Conservation (phyloP, 2,113 vertebrate genomes). For the Cyprinodon variegatus region DNA sequence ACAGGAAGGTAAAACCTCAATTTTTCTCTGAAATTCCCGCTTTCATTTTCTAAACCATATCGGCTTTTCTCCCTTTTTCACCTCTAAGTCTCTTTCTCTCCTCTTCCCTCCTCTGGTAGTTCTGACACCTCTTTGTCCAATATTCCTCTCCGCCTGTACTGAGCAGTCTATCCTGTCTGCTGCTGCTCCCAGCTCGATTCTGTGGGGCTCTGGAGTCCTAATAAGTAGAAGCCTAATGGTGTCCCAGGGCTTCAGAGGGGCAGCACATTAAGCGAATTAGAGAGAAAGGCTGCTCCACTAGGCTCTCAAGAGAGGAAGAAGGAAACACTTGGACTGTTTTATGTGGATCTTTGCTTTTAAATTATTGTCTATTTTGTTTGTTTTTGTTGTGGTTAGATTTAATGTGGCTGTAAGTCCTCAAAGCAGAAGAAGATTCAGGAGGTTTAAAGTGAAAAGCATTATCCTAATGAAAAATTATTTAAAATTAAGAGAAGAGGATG, state of each 20-base stretch:
- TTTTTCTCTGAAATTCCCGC: neutral
- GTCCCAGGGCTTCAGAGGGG: conserved; percentile 57
- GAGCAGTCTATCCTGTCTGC: conserved; percentile 27
- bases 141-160: conserved; percentile 28
- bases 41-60: conserved; percentile 1
- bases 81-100: neutral
- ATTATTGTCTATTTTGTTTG: conserved; percentile 8
- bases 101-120: conserved; percentile 2
- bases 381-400: conserved; percentile 19
- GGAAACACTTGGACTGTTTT: conserved; percentile 14
- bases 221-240: conserved; percentile 73
- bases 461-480: too few relatives aligned
- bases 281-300: conserved; percentile 52
- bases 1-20: conserved; percentile 1
- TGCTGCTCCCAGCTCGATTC: conserved; percentile 45
- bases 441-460: neutral
- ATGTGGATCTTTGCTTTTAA: conserved; percentile 15
- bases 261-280: conserved; percentile 74
- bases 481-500: too few relatives aligned
- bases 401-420: neutral
- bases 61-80: neutral
- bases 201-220: conserved; percentile 45
- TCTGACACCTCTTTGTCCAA: conserved; percentile 33
- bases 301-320: conserved; percentile 38
- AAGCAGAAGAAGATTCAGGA: neutral